Evolutionary conservation across 2,797 vertebrate species (phyloP), one percentile per base, ranked within the genome.

Genomic region (Sebastes vulpes): DNA sequence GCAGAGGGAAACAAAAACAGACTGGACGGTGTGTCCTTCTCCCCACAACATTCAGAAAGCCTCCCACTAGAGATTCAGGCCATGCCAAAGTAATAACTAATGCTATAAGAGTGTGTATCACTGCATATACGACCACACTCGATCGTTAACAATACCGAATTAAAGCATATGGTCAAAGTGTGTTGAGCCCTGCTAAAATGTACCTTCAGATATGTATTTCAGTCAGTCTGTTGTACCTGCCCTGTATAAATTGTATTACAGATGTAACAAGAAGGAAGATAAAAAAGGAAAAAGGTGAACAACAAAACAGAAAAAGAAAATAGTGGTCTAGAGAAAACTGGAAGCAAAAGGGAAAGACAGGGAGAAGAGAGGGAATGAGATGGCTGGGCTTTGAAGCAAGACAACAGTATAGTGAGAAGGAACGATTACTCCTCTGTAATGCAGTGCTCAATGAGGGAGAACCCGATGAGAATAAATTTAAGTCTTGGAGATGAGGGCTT

Each of bases 401-500:
- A 65, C 68, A 52, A 21, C 9, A 7, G 61, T 6, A 10, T 10
- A 50, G 52, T 11, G 72, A 74, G 77, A 2, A 46, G 75, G 65
- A 84, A 18, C 76, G 69, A 87, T 90, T 65, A 67, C 83, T 80
- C 73, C 76, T 75, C 79, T 61, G 73, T 85, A 80, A 82, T 72
- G 80, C 75, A 85, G 72, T 20, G 87, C 70, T 87, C 87, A 77
- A 90, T 88, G 89, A 88, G 79, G 76, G 72, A 28, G 84, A 91
- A 88, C 86, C 71, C 25, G 2, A 63, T 16, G 71, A 82, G 83
- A 88, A 89, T 83, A 87, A 57, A 85, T 89, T 73, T 29, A 75
- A 66, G 86, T 88, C 65, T 28, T 56, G 58, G 77, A 84, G 86
- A 91, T 32, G 90, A 81, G 63, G 11, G 58, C 73, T 89, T 87